Base-by-base conservation (phyloP, 2,113 vertebrate species). In the Peucedramus taeniatus region DNA sequence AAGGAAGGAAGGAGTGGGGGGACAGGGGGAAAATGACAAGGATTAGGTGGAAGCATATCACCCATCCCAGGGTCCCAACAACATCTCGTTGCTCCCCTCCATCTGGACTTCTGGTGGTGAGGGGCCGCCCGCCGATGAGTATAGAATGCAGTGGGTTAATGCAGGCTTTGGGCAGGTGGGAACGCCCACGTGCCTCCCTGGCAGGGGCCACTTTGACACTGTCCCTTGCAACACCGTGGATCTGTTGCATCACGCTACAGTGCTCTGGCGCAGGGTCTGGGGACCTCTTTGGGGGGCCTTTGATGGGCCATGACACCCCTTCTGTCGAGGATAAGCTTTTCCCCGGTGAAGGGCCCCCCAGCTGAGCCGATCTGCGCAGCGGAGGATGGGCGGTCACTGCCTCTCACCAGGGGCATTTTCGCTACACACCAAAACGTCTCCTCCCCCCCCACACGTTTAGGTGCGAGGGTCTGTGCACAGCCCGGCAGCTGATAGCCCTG, bases 121-220 rank as follows among this genome's bases (percentile, higher is more conserved):
- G 37, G 33, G 37, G 13, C 33, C 19, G 13, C 31, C 18, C 6
- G 17, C 7, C 3, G 17, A 4, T 7, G 35, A 27, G 23, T 10
- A 3, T 0, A 13, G 30, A 63, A 28, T 11, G 4, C 47, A 11
- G 49, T 0, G 24, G 31, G 49, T 64, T 8, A 13, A 22, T n/a
- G 4, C 14, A 3, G 2, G 4, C 28, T 17, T n/a, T 17, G 59
- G 37, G 37, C 47, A 51, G 37, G 31, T 35, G 76, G 47, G 31
- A 64, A 28, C 3, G 5, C 31, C 18, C 23, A 7, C 4, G 37
- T 13, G 47, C 15, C 47, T 17, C 75, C 76, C 39, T 23, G 11
- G 60, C 31, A 18, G 49, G 39, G 39, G 7, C 49, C 49, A 18
- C 19, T 17, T 44, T 35, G 39, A 19, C 39, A 7, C 49, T 11